A percentile compares a stretch with the other conserved stretches of the same genome.
Conservation (phyloP, 2,888 invertebrate genomes). For the Rhamnusium bicolor region DNA sequence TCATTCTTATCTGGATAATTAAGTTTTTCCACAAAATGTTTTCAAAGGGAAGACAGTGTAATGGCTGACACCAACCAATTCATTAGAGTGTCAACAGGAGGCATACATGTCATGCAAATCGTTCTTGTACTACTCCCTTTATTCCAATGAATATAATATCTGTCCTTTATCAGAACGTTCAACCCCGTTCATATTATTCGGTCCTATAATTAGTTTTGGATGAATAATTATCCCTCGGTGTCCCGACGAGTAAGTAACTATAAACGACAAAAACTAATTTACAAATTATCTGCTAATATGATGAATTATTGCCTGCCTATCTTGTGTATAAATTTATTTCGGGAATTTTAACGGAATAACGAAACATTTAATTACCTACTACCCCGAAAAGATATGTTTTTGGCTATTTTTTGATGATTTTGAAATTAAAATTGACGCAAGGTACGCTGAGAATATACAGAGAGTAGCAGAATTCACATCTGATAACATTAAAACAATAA, state of each 20-base stretch:
- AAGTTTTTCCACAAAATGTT: neutral
- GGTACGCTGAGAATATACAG: no score
- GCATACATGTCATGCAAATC: neutral
- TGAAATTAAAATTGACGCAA: no score
- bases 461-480: no score
- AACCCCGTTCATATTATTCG: neutral
- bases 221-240: conserved; percentile 14
- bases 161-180: conserved; percentile 4
- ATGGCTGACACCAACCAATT: neutral
- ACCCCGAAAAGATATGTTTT: neutral
- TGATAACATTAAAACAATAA: no score
- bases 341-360: neutral
- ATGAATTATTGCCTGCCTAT: conserved; percentile 5
- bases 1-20: no score
- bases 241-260: conserved; percentile 4
- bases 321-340: neutral
- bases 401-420: no score
- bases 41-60: neutral
- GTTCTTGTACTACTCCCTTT: neutral
- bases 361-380: neutral
- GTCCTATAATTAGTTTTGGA: conserved; percentile 10
- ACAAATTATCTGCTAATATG: conserved; percentile 3
- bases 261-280: conserved; percentile 11
- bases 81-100: neutral
- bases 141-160: neutral